Percentiles rank a stretch among this genome's conserved stretches.
phyloP scores from a whole-genome alignment of 2,888 invertebrate genomes.

The Nephrotoma flavescens region DNA sequence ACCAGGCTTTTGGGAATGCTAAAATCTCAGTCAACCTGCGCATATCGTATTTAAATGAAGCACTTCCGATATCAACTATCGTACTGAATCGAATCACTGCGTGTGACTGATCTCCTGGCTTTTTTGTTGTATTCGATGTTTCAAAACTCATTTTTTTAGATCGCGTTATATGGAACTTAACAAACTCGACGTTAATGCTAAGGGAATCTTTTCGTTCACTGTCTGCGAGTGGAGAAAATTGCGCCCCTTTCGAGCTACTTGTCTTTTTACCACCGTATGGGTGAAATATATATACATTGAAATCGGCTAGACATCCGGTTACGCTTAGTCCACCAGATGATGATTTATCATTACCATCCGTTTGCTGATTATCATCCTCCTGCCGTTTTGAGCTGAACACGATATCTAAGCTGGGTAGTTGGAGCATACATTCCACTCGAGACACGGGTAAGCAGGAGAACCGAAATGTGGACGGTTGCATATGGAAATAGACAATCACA shows the following conservation, averaged over 20 bases:
- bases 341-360: conserved; percentile 22
- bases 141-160: conserved; percentile 79
- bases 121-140: conserved; percentile 26
- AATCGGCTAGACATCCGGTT: conserved; percentile 91
- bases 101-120: conserved; percentile 49
- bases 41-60: conserved; percentile 98
- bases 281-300: conserved; percentile 96
- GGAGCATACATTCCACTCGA: conserved; percentile 87
- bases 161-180: conserved; percentile 86
- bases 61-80: conserved; percentile 88
- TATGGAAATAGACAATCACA: conserved; percentile 95
- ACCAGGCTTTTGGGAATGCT: conserved; percentile 98
- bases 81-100: conserved; percentile 89
- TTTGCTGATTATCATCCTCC: conserved; percentile 42
- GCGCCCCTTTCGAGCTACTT: conserved; percentile 53
- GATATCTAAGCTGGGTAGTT: conserved; percentile 91
- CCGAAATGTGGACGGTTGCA: conserved; percentile 92
- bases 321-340: conserved; percentile 48
- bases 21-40: conserved; percentile 89
- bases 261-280: conserved; percentile 88
- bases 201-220: conserved; percentile 89
- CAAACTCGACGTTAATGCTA: conserved; percentile 92
- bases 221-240: conserved; percentile 76
- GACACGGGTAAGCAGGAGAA: conserved; percentile 94
- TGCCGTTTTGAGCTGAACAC: conserved; percentile 89